Evolutionary conservation across 2,888 invertebrate genomes (phyloP).

Genomic region (Eucriotettix oculatus): DNA sequence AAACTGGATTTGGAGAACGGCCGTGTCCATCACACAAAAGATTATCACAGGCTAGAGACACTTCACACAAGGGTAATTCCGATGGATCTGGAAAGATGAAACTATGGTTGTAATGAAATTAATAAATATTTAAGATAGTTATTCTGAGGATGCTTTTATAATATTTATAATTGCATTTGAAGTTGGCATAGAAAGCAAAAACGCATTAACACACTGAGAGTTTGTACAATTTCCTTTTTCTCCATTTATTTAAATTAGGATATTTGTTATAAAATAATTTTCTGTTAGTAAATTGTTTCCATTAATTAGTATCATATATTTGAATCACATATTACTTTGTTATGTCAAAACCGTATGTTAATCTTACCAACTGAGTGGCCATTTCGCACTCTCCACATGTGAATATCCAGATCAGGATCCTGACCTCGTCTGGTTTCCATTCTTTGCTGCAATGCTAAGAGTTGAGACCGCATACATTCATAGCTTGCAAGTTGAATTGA

Average conservation of each 20-base stretch:
- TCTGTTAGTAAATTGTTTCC: too few relatives aligned
- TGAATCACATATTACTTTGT: too few relatives aligned
- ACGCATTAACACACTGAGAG: too few relatives aligned
- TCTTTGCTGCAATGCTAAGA: slow-evolving; percentile 44
- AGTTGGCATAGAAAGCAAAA: too few relatives aligned
- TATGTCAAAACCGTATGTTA: too few relatives aligned
- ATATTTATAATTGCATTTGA: too few relatives aligned
- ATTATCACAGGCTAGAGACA: slow-evolving; percentile 80
- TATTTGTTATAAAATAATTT: too few relatives aligned
- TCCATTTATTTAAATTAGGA: too few relatives aligned
- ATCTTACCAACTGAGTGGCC: slow-evolving; percentile 48
- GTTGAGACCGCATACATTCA: slow-evolving; percentile 59
- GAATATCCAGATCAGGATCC: slow-evolving; percentile 46
- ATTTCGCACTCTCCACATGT: slow-evolving; percentile 50
- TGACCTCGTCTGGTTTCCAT: slow-evolving; percentile 43
- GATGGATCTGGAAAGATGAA: slow-evolving; percentile 43
- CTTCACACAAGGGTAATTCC: slow-evolving; percentile 71
- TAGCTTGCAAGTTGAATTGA: slow-evolving; percentile 72
- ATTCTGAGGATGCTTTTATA: too few relatives aligned
- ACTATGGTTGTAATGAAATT: slow-evolving; percentile 2
- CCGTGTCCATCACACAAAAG: slow-evolving; percentile 75
- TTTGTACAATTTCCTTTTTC: too few relatives aligned
- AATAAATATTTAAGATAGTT: slow-evolving; percentile 1
- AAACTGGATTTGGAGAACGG: slow-evolving; percentile 64
- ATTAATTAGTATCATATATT: too few relatives aligned